phyloP scores from a whole-genome alignment of 2,113 vertebrate genomes.

The Lagopus leucura region DNA sequence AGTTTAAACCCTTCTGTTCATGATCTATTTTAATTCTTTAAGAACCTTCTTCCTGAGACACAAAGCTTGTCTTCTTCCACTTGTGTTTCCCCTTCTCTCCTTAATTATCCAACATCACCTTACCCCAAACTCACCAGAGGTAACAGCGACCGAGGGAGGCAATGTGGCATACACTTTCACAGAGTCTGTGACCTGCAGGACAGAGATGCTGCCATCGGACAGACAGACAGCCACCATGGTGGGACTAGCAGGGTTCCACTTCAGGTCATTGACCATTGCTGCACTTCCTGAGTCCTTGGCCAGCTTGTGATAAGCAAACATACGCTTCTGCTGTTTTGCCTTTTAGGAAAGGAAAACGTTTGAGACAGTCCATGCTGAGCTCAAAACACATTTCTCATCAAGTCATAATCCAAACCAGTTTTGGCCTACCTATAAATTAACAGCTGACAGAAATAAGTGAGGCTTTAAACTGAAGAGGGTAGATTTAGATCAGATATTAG shows the following conservation, averaged over 20 bases:
- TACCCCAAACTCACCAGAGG: conserved; percentile 83
- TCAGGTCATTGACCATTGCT: conserved; percentile 85
- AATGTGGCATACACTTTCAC: conserved; percentile 82
- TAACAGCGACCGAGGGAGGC: conserved; percentile 84
- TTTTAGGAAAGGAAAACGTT: conserved; percentile 64
- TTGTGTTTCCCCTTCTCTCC: accelerated
- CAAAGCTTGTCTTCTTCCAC: background rate
- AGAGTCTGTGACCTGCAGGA: conserved; percentile 87
- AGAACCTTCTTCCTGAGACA: background rate
- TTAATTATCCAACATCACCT: accelerated
- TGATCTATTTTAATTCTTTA: background rate
- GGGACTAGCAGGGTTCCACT: conserved; percentile 88
- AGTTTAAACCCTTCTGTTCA: background rate
- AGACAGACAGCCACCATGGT: conserved; percentile 86
- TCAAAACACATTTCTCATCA: background rate
- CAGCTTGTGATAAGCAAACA: conserved; percentile 86
- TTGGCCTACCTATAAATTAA: background rate
- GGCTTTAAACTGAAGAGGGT: background rate
- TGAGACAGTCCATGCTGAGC: background rate
- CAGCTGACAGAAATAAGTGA: background rate
- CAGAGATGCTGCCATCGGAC: conserved; percentile 89
- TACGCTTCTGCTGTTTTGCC: conserved; percentile 86
- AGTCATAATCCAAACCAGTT: background rate
- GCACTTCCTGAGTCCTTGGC: conserved; percentile 61
- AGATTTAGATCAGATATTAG: background rate